phyloP scores from a whole-genome alignment of 2,888 invertebrate species.

The Platypus cylindrus region DNA sequence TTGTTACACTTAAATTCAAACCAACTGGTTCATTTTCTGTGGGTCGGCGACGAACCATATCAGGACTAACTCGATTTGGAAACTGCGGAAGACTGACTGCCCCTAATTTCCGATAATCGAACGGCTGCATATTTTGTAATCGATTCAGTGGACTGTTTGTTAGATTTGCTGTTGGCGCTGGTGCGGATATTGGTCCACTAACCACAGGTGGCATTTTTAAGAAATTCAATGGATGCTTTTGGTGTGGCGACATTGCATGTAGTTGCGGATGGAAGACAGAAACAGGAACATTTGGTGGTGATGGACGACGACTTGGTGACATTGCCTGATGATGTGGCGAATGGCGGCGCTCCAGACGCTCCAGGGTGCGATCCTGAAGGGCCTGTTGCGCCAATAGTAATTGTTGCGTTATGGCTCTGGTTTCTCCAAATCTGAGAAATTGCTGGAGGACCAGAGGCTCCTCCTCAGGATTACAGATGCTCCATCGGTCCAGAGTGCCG shows the following conservation, averaged over 20 bases:
- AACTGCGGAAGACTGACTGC: slow-evolving; percentile 43
- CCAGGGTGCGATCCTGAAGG: slow-evolving; percentile 44
- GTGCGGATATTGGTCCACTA: slow-evolving; percentile 43
- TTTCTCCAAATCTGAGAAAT: slow-evolving; percentile 82
- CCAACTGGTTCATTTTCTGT: slow-evolving; percentile 44
- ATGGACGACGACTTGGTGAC: slow-evolving; percentile 55
- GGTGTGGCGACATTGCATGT: slow-evolving; percentile 38
- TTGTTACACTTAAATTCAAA: slow-evolving; percentile 47
- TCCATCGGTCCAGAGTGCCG: slow-evolving; percentile 77
- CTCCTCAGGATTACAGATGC: slow-evolving; percentile 74
- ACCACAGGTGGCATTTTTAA: slow-evolving; percentile 34
- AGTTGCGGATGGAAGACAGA: slow-evolving; percentile 36
- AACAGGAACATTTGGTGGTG: slow-evolving; percentile 42
- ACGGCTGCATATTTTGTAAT: slow-evolving; percentile 90
- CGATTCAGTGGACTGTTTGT: slow-evolving; percentile 67
- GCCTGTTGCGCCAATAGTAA: slow-evolving; percentile 48
- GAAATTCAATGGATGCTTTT: slow-evolving; percentile 36
- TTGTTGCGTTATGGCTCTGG: slow-evolving; percentile 66
- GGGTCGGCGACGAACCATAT: slow-evolving; percentile 37
- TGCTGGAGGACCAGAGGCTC: slow-evolving; percentile 86
- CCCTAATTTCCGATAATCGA: slow-evolving; percentile 75
- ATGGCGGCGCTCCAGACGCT: slow-evolving; percentile 40
- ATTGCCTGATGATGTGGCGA: slow-evolving; percentile 41
- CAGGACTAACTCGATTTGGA: slow-evolving; percentile 37
- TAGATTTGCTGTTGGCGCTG: slow-evolving; percentile 46